phyloP scores from a whole-genome alignment of 2,888 invertebrate species.

The Diaphora mendica region DNA sequence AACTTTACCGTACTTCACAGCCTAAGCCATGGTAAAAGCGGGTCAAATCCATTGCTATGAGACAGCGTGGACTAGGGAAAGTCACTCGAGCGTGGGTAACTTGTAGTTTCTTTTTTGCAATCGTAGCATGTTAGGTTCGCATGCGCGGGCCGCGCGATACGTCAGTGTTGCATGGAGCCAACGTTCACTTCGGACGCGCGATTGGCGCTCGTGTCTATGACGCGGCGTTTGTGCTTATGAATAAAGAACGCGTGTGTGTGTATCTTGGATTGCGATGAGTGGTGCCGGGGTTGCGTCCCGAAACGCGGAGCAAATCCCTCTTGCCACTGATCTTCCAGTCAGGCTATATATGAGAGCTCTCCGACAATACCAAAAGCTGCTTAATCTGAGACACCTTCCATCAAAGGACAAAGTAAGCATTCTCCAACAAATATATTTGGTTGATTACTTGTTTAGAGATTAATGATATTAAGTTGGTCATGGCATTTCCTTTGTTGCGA shows the following conservation, averaged over 20 bases:
- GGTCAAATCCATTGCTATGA: slow-evolving; percentile 74
- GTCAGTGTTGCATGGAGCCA: slow-evolving; percentile 80
- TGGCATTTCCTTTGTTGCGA: not conserved
- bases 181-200: slow-evolving; percentile 86
- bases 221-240: slow-evolving; percentile 66
- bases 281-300: slow-evolving; percentile 78
- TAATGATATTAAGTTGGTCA: not conserved
- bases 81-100: slow-evolving; percentile 69
- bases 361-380: slow-evolving; percentile 88
- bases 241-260: slow-evolving; percentile 69
- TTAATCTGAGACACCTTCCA: slow-evolving; percentile 85
- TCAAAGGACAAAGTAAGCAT: slow-evolving; percentile 83
- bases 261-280: slow-evolving; percentile 70
- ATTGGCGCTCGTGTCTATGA: slow-evolving; percentile 70
- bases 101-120: slow-evolving; percentile 80
- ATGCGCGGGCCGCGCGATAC: slow-evolving; percentile 74
- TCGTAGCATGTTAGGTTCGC: slow-evolving; percentile 69
- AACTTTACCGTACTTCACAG: slow-evolving; percentile 37
- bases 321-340: slow-evolving; percentile 76
- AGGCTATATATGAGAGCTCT: slow-evolving; percentile 87
- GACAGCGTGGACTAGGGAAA: slow-evolving; percentile 72
- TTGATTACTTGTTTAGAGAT: not conserved
- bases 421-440: slow-evolving; percentile 10
- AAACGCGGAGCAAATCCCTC: slow-evolving; percentile 62
- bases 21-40: slow-evolving; percentile 72